phyloP scores from a whole-genome alignment of 1,140 invertebrate species.

The Melitaea cinxia region DNA sequence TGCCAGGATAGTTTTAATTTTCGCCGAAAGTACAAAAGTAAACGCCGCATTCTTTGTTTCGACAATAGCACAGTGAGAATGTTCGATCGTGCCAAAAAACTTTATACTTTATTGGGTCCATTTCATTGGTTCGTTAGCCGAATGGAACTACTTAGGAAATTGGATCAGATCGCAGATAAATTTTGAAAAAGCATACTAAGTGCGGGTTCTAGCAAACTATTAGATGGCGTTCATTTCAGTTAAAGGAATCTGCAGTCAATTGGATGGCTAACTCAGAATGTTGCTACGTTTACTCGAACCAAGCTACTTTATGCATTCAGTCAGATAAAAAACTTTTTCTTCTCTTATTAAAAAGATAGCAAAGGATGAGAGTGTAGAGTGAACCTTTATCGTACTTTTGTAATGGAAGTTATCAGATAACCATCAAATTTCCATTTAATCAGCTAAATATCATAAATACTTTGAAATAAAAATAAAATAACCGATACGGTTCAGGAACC shows the following conservation, averaged over 20 bases:
- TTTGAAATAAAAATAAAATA: too few relatives aligned
- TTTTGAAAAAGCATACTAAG: constrained; percentile 41
- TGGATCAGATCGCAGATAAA: constrained; percentile 38
- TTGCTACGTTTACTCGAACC: not conserved
- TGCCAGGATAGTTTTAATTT: constrained; percentile 53
- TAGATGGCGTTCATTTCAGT: constrained; percentile 19
- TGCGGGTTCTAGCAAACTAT: constrained; percentile 26
- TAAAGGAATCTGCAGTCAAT: constrained; percentile 9
- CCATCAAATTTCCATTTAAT: too few relatives aligned
- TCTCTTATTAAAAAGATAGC: too few relatives aligned
- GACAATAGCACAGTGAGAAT: constrained; percentile 42
- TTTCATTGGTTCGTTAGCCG: constrained; percentile 37
- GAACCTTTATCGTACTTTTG: too few relatives aligned
- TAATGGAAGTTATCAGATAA: too few relatives aligned
- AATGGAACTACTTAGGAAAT: constrained; percentile 41
- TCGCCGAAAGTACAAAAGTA: constrained; percentile 40
- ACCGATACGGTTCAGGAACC: too few relatives aligned
- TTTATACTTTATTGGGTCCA: constrained; percentile 41
- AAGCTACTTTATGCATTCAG: not conserved
- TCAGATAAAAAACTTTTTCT: too few relatives aligned
- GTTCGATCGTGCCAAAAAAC: constrained; percentile 51
- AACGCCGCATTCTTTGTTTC: constrained; percentile 45
- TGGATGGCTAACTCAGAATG: constrained; percentile 8
- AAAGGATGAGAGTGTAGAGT: too few relatives aligned
- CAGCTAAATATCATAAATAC: too few relatives aligned